A percentile compares a stretch with the other conserved stretches of the same genome.
Conservation (phyloP, 2,888 invertebrate genomes). For the Callyntrura guangdongensis region DNA sequence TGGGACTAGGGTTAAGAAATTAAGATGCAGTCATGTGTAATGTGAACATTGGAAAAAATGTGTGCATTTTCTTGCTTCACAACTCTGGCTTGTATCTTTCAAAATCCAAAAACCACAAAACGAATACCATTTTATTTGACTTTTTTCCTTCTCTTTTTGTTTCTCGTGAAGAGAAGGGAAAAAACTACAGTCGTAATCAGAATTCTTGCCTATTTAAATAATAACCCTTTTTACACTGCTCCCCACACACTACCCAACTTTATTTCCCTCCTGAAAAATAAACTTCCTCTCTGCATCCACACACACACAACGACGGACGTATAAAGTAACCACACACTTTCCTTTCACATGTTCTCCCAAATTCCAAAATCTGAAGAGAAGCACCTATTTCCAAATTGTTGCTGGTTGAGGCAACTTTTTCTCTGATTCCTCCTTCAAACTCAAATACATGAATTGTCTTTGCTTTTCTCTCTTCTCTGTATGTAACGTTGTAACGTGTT, state of each 20-base stretch:
- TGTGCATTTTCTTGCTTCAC: conserved; percentile 23
- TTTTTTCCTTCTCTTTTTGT: background rate
- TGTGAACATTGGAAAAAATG: conserved; percentile 17
- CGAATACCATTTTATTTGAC: conserved; percentile 33
- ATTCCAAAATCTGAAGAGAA: too few species aligned
- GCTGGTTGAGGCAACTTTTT: too few species aligned
- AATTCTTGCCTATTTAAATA: background rate
- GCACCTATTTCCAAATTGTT: too few species aligned
- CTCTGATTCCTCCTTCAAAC: background rate
- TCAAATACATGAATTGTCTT: conserved; percentile 16
- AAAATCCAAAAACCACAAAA: conserved; percentile 13
- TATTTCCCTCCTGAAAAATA: background rate
- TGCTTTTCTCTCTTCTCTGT: conserved; percentile 1
- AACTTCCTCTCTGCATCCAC: background rate
- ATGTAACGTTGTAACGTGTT: background rate
- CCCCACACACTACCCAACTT: background rate
- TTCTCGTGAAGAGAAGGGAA: background rate
- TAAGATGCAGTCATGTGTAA: conserved; percentile 40
- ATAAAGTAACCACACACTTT: background rate
- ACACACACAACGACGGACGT: background rate
- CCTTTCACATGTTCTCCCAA: background rate
- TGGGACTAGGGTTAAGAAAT: conserved; percentile 12
- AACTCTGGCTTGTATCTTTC: background rate
- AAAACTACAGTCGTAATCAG: background rate
- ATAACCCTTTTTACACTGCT: background rate